Conservation (phyloP, 2,888 invertebrate genomes). For the Erannis defoliaria region DNA sequence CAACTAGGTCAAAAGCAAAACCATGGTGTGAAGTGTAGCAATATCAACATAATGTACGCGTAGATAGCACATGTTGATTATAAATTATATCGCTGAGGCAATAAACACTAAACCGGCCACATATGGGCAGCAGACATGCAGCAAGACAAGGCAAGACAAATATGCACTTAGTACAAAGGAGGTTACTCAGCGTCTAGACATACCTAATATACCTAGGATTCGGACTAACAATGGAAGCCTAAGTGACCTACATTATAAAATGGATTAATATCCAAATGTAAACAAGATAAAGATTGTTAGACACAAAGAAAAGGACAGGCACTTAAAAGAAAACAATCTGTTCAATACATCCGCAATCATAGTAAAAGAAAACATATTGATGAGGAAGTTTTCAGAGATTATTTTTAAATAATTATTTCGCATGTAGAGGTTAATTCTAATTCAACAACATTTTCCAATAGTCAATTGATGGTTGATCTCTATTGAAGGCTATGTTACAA, state of each 20-base stretch:
- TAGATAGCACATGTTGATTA: constrained; percentile 52
- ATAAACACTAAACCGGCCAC: constrained; percentile 44
- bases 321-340: neutral
- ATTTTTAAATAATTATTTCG: too few relatives aligned
- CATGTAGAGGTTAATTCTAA: too few relatives aligned
- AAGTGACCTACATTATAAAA: neutral
- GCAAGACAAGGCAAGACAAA: constrained; percentile 34
- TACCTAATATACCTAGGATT: constrained; percentile 12
- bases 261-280: constrained; percentile 5
- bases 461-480: too few relatives aligned
- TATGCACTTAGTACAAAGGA: constrained; percentile 28
- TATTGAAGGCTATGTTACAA: too few relatives aligned
- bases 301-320: neutral
- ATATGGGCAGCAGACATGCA: constrained; percentile 47
- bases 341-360: too few relatives aligned
- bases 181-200: constrained; percentile 33
- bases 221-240: constrained; percentile 15
- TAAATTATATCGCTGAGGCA: constrained; percentile 47
- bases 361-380: too few relatives aligned
- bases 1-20: constrained; percentile 39
- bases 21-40: constrained; percentile 43
- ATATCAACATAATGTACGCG: constrained; percentile 18
- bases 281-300: neutral
- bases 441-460: too few relatives aligned
- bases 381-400: too few relatives aligned